phyloP scores from a whole-genome alignment of 2,888 invertebrate genomes.

The Rhorus exstirpatorius region DNA sequence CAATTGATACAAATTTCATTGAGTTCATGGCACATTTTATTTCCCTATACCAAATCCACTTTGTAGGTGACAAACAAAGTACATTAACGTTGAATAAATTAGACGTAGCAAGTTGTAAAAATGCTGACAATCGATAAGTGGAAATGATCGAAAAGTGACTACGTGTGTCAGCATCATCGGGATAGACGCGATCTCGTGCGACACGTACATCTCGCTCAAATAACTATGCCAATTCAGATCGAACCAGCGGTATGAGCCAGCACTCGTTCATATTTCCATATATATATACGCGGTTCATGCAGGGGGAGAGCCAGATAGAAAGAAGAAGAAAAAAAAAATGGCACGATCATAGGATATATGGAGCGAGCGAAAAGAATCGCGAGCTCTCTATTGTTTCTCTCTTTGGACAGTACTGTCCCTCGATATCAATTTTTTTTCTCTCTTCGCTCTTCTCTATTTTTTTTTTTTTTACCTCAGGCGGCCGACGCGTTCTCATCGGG shows the following conservation, averaged over 20 bases:
- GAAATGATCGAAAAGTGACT: too few relatives aligned
- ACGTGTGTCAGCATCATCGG: background rate
- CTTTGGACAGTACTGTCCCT: slow-evolving; percentile 25
- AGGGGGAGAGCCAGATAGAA: slow-evolving; percentile 1
- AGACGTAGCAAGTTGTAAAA: background rate
- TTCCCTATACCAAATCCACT: too few relatives aligned
- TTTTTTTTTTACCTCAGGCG: slow-evolving; percentile 74
- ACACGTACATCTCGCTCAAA: background rate
- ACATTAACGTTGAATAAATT: background rate
- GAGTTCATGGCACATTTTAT: too few relatives aligned
- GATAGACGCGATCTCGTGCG: slow-evolving; percentile 7
- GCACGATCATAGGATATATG: slow-evolving; percentile 50
- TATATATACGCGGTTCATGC: background rate
- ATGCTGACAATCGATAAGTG: too few relatives aligned
- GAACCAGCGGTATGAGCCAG: slow-evolving; percentile 31
- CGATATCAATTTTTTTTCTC: slow-evolving; percentile 62
- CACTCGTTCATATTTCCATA: slow-evolving; percentile 65
- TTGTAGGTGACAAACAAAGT: too few relatives aligned
- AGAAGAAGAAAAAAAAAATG: slow-evolving; percentile 58
- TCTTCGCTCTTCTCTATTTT: slow-evolving; percentile 60
- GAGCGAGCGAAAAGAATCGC: slow-evolving; percentile 40
- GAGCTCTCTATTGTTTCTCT: slow-evolving; percentile 64
- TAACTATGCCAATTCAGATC: slow-evolving; percentile 33
- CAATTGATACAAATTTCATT: too few relatives aligned
- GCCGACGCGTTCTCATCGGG: slow-evolving; percentile 74